These are phyloP conservation scores for Antedon mediterranea DNA, from an alignment of 53 echinoderm and acorn worm genomes.

Conservation along the genomic window DNA sequence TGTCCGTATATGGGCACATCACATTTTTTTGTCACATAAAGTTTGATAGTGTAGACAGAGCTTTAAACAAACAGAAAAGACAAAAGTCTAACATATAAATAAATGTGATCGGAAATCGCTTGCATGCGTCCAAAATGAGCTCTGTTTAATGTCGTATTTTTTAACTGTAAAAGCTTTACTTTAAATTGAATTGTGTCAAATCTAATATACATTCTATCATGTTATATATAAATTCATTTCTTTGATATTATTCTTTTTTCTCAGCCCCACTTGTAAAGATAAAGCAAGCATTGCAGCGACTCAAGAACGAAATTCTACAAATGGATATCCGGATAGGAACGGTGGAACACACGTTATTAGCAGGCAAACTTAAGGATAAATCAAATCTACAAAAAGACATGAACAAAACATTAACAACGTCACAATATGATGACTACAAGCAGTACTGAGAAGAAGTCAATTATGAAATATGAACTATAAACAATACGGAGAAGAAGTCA, in stretches of 20 bases:
- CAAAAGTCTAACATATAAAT: too few species aligned
- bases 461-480: too few species aligned
- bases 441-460: neutral
- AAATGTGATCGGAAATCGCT: too few species aligned
- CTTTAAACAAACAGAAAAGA: too few species aligned
- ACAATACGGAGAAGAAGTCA: too few species aligned
- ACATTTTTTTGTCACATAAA: too few species aligned
- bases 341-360: conserved; percentile 68
- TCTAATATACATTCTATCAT: too few species aligned
- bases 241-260: conserved; percentile 1
- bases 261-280: conserved; percentile 95
- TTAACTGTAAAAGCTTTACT: neutral
- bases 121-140: too few species aligned
- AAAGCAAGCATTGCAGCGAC: conserved; percentile 88
- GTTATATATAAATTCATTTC: too few species aligned
- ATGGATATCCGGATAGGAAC: conserved; percentile 96
- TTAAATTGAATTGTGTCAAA: too few species aligned
- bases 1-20: too few species aligned
- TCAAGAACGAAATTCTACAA: conserved; percentile 85
- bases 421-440: neutral
- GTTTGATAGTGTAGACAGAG: too few species aligned
- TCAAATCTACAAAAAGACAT: conserved; percentile 82
- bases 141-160: neutral
- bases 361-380: conserved; percentile 83
- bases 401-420: conserved; percentile 37